Evolutionary conservation across 2,113 vertebrate species (phyloP).

Genomic region (Passer montanus): DNA sequence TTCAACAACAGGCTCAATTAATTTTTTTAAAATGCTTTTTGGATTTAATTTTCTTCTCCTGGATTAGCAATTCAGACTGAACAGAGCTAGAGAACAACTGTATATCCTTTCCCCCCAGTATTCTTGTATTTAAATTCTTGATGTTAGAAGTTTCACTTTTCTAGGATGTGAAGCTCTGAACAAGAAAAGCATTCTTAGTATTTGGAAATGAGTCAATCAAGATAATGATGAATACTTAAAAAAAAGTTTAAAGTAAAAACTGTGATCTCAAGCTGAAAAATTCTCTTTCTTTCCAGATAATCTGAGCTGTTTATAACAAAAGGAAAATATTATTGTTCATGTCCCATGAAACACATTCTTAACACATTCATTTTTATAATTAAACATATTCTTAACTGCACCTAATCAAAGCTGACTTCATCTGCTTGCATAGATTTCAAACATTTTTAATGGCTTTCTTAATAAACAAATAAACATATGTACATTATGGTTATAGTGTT

Average conservation of each 20-base stretch:
- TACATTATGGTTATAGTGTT: background rate
- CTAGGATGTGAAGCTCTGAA: background rate
- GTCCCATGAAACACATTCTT: background rate
- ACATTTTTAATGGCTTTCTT: background rate
- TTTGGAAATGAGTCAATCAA: background rate
- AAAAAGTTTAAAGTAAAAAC: background rate
- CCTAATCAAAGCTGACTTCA: background rate
- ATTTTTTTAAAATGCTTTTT: background rate
- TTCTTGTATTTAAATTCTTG: background rate
- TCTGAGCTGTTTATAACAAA: background rate
- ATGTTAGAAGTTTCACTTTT: background rate
- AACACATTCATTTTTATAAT: background rate
- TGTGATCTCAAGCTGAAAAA: background rate
- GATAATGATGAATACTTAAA: background rate
- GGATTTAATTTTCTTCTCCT: slow-evolving; percentile 19
- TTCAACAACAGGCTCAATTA: background rate
- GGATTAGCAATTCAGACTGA: background rate
- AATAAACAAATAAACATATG: background rate
- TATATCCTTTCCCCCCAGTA: background rate
- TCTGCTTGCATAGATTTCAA: background rate
- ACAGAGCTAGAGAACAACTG: background rate
- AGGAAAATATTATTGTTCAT: background rate
- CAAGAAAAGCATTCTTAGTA: background rate
- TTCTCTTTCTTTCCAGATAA: background rate
- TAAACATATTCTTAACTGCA: background rate